Evolutionary conservation across 1,140 invertebrate genomes (phyloP), one percentile per base, ranked within the genome.

Genomic region (Zeugodacus cucurbitae): DNA sequence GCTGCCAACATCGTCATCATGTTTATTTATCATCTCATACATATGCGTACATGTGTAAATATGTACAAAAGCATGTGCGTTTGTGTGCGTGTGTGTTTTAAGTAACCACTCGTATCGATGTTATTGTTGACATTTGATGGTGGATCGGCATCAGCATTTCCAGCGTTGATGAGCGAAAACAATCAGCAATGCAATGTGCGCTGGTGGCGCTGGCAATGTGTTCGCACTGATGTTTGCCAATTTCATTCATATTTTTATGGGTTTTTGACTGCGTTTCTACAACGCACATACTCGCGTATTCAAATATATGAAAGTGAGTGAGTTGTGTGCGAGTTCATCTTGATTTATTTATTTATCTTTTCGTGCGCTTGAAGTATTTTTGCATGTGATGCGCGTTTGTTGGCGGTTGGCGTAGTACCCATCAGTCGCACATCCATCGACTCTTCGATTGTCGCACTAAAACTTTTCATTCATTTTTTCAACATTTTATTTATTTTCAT

Each of bases 1-100:
- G 20, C 67, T 74, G 67, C 67, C 67, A 74, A 37, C 67, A 74
- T 41, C 67, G 67, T 74, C 67, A 74, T 74, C 67, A 74, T 37
- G 67, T 74, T 74, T 74, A 74, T 74, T 74, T 74, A 74, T 74
- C 67, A 74, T 37, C 67, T 5, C 67, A 29, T 41, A 34, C 37
- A 82, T 26, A 26, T 41, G 70, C 17, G 17, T 78, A 22, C 37
- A 78, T n/a, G 14, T 34, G 22, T 48, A 26, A 8, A 48, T 2
- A n/a, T n/a, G 41, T 78, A 78, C 6, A 34, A 22, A 74, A 41
- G 22, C 14, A 74, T 37, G 64, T 37, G 14, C 11, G n/a, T n/a
- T 10, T 64, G 29, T 64, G 11, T 1, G 62, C 4, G 29, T 67
- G 26, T 62, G 59, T 26, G 8, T 11, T 62, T 26, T 62, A 32